A percentile compares a stretch with the other conserved stretches of the same genome.
Conservation (phyloP, 2,113 vertebrate genomes). For the Trinectes maculatus region DNA sequence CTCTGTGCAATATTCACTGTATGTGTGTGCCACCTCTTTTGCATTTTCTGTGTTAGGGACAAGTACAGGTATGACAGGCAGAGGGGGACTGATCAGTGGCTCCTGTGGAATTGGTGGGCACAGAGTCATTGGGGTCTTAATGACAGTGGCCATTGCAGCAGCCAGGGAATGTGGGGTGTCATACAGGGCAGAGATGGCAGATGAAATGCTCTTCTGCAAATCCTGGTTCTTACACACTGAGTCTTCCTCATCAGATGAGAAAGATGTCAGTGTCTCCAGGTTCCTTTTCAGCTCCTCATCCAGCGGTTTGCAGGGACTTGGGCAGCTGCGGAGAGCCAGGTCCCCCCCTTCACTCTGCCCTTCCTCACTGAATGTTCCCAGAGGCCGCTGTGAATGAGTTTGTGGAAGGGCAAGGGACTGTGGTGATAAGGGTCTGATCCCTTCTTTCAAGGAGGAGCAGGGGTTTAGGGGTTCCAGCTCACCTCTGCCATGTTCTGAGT, state of each 20-base stretch:
- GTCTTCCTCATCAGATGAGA: conserved; percentile 93
- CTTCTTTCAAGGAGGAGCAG: conserved; percentile 74
- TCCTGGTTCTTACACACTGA: conserved; percentile 93
- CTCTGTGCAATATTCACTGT: conserved; percentile 36
- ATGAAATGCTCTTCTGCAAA: conserved; percentile 93
- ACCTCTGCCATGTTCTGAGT: conserved; percentile 23
- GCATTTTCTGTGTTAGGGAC: conserved; percentile 38
- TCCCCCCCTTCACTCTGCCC: conserved; percentile 76
- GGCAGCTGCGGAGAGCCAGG: conserved; percentile 83
- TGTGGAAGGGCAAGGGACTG: conserved; percentile 53
- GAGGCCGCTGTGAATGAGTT: conserved; percentile 38
- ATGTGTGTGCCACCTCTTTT: conserved; percentile 13
- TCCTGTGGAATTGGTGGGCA: conserved; percentile 61
- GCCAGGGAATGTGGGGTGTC: conserved; percentile 85
- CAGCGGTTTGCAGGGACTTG: conserved; percentile 87
- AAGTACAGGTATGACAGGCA: conserved; percentile 60
- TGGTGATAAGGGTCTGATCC: conserved; percentile 64
- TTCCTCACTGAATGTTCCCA: conserved; percentile 52
- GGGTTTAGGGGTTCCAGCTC: conserved; percentile 51
- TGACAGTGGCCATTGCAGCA: conserved; percentile 59
- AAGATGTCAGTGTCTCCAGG: conserved; percentile 90
- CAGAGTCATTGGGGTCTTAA: conserved; percentile 65
- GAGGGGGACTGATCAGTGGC: conserved; percentile 60
- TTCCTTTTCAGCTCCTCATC: conserved; percentile 91
- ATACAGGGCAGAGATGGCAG: conserved; percentile 91